Conservation (phyloP, 2,797 vertebrate genomes). For the Botia almorhae region DNA sequence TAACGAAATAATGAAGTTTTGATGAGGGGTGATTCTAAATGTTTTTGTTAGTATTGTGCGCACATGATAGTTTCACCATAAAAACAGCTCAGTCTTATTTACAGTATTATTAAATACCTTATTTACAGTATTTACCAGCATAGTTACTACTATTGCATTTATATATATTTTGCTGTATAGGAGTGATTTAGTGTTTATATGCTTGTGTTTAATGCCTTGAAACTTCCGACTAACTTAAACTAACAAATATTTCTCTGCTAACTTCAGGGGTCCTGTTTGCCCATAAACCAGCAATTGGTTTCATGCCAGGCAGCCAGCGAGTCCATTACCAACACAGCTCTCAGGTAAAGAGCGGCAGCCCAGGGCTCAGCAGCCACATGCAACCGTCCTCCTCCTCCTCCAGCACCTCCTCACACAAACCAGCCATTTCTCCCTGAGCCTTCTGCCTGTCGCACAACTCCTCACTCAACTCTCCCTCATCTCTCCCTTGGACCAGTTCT, state of each 20-base stretch:
- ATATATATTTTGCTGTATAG: too few relatives aligned
- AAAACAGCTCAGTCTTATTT: neutral
- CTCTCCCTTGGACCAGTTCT: conserved; percentile 35
- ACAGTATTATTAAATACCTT: too few relatives aligned
- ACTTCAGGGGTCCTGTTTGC: conserved; percentile 88
- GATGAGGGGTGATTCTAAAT: conserved; percentile 26
- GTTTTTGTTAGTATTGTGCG: neutral
- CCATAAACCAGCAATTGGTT: conserved; percentile 78
- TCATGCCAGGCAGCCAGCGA: conserved; percentile 68
- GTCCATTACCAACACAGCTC: conserved; percentile 65
- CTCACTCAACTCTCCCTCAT: conserved; percentile 51
- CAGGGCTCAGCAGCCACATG: conserved; percentile 66
- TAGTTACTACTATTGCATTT: neutral
- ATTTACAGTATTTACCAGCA: neutral
- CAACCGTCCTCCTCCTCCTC: conserved; percentile 72
- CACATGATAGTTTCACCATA: conserved; percentile 6
- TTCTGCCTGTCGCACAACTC: conserved; percentile 18
- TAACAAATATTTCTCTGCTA: conserved; percentile 16
- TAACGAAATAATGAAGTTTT: too few relatives aligned
- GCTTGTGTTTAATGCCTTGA: too few relatives aligned
- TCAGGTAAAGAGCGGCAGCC: conserved; percentile 79
- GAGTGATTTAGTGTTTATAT: too few relatives aligned
- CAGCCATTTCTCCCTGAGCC: conserved; percentile 63
- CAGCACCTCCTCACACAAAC: conserved; percentile 72
- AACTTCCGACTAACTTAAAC: neutral